Evolutionary conservation across 2,797 vertebrate species (phyloP).

Genomic region (Loriculus beryllinus): DNA sequence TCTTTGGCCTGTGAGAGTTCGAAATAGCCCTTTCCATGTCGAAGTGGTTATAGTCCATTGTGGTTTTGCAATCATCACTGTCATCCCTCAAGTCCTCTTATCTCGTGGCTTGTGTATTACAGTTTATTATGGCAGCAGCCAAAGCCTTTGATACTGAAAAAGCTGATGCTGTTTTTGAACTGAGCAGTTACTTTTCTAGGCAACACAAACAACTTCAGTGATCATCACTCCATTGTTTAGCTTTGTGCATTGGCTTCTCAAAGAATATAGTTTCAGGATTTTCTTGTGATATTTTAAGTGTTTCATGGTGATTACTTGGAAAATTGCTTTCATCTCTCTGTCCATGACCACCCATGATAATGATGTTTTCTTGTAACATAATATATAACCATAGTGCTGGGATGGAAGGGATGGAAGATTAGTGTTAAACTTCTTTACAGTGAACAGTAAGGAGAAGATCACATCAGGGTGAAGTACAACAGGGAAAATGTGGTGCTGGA

Average conservation of each 20-base stretch:
- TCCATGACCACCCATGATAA: not conserved
- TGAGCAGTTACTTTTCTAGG: not conserved
- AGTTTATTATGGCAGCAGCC: not conserved
- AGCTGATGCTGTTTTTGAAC: not conserved
- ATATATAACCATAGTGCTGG: not conserved
- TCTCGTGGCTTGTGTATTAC: conserved; percentile 19
- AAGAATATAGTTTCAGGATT: not conserved
- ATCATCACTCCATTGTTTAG: not conserved
- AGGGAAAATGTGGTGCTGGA: not conserved
- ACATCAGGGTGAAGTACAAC: not conserved
- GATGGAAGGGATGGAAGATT: not conserved
- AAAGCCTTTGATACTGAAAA: conserved; percentile 31
- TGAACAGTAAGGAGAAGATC: not conserved
- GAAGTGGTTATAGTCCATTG: not conserved
- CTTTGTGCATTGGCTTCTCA: not conserved
- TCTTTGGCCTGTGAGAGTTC: not conserved
- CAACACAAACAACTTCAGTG: not conserved
- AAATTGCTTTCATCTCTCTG: conserved; percentile 9
- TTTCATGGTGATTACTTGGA: not conserved
- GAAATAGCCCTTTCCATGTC: not conserved
- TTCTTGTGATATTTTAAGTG: not conserved
- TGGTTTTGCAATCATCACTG: not conserved
- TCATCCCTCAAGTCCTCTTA: not conserved
- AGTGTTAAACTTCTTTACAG: not conserved
- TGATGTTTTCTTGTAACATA: not conserved